Evolutionary conservation across 2,888 invertebrate species (phyloP).

Genomic region (Cheilosia variabilis): DNA sequence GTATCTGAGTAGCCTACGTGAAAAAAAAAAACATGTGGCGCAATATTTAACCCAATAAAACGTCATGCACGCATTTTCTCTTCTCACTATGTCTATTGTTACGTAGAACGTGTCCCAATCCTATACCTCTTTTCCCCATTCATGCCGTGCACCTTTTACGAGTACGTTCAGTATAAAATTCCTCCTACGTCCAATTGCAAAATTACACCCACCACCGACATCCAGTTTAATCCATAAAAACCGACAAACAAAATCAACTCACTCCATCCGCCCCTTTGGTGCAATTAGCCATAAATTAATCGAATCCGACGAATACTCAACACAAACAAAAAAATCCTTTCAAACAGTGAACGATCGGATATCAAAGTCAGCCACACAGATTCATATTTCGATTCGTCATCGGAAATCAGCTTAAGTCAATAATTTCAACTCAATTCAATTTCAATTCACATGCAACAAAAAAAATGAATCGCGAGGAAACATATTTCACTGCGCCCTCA

Average conservation of each 20-base stretch:
- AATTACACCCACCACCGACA: too few species aligned
- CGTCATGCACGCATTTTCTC: too few species aligned
- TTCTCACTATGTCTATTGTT: too few species aligned
- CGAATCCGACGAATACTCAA: background rate
- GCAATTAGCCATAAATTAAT: slow-evolving; percentile 1
- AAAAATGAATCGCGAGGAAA: background rate
- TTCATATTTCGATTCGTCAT: slow-evolving; percentile 56
- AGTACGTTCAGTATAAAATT: too few species aligned
- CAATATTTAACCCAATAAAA: too few species aligned
- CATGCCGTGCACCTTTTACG: too few species aligned
- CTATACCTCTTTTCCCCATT: too few species aligned
- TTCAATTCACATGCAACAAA: slow-evolving; percentile 24
- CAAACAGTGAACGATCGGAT: slow-evolving; percentile 24
- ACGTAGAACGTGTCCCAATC: too few species aligned
- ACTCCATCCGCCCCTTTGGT: background rate
- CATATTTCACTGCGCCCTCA: slow-evolving; percentile 32
- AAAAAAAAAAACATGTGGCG: too few species aligned
- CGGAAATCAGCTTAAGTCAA: slow-evolving; percentile 67
- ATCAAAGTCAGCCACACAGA: slow-evolving; percentile 56
- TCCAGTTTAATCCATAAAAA: background rate
- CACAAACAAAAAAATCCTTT: background rate
- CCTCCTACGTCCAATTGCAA: too few species aligned
- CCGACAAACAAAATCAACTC: background rate
- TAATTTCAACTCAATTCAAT: slow-evolving; percentile 57
- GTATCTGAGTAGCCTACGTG: too few species aligned